phyloP scores from a whole-genome alignment of 2,113 vertebrate genomes.

The Nothobranchius kuhntae region DNA sequence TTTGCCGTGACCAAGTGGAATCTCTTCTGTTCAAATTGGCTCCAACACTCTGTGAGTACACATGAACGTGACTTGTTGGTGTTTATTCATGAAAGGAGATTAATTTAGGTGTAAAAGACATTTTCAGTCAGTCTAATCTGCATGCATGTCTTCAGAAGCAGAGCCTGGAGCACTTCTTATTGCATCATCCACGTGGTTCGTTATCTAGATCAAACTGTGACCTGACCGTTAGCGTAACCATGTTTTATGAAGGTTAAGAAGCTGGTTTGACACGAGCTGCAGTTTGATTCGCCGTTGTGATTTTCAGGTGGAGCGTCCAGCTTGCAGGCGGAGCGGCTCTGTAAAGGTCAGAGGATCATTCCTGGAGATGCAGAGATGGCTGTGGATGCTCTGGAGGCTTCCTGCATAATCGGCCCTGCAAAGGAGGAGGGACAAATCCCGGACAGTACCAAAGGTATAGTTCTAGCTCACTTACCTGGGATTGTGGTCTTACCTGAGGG shows the following conservation, averaged over 20 bases:
- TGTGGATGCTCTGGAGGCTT: conserved; percentile 35
- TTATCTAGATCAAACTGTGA: no score
- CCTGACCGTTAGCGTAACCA: no score
- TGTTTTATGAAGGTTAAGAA: background rate
- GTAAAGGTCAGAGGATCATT: conserved; percentile 5
- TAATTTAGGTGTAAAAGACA: background rate
- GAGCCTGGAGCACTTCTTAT: background rate
- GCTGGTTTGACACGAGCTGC: background rate
- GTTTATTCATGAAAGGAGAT: background rate
- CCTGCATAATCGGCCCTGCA: conserved; percentile 5
- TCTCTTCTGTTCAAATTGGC: conserved; percentile 42
- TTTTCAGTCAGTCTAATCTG: background rate
- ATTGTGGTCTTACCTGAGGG: conserved; percentile 26
- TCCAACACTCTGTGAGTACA: conserved; percentile 64
- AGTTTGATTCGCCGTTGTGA: conserved; percentile 11
- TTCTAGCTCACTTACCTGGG: background rate
- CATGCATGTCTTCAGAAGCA: background rate
- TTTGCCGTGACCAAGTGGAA: conserved; percentile 57
- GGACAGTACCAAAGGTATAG: conserved; percentile 43
- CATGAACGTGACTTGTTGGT: background rate
- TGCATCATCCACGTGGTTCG: no score
- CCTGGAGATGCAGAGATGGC: conserved; percentile 39
- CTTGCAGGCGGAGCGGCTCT: conserved; percentile 11
- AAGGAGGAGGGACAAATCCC: conserved; percentile 18
- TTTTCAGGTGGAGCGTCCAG: conserved; percentile 34